Evolutionary conservation across 2,113 vertebrate species (phyloP).

Genomic region (Haemorhous mexicanus): DNA sequence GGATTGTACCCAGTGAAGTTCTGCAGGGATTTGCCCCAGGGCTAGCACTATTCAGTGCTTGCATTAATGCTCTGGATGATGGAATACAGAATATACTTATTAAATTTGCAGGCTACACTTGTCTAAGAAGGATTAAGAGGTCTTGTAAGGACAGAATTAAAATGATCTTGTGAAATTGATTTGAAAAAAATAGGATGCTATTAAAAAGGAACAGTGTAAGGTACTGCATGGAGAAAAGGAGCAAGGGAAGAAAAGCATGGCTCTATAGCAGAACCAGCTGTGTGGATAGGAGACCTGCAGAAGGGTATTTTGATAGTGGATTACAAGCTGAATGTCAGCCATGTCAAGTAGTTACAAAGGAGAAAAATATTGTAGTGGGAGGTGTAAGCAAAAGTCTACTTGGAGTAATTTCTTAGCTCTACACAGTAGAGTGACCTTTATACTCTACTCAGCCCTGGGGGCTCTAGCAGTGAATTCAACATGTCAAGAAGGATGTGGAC

Average conservation of each 20-base stretch:
- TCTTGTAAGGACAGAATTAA: background rate
- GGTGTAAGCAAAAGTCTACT: background rate
- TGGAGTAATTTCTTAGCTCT: background rate
- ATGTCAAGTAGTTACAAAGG: background rate
- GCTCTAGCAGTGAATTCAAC: background rate
- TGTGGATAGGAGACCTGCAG: background rate
- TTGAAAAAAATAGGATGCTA: background rate
- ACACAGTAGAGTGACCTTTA: fast-evolving
- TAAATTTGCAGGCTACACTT: background rate
- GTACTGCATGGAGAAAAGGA: background rate
- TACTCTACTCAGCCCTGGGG: background rate
- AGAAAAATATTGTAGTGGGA: background rate
- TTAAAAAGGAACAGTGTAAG: background rate
- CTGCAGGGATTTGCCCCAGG: background rate
- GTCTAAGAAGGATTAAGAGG: background rate
- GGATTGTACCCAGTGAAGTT: background rate
- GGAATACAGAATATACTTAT: constrained; percentile 18
- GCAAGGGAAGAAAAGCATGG: background rate
- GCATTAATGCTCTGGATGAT: background rate
- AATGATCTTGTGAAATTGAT: background rate
- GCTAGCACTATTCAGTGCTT: background rate
- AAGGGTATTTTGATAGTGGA: background rate
- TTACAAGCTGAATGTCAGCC: background rate
- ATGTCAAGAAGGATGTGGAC: background rate
- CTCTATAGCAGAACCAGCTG: background rate